phyloP scores from a whole-genome alignment of 2,113 vertebrate genomes.

The Etheostoma spectabile region DNA sequence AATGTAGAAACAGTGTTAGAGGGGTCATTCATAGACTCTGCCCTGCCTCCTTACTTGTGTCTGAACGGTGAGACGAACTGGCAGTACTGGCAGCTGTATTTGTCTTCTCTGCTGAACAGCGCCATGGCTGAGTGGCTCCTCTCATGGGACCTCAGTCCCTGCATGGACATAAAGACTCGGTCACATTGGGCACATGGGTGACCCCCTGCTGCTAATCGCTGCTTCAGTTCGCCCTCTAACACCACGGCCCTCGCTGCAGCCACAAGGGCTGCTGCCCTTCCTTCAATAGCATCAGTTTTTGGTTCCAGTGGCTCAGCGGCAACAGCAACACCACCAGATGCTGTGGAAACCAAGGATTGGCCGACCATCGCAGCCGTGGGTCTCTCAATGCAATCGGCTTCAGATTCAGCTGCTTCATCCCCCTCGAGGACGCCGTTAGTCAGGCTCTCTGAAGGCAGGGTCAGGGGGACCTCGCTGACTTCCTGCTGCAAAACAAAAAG shows the following conservation, averaged over 20 bases:
- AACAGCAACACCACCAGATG: neutral
- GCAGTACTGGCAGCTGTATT: conserved; percentile 99
- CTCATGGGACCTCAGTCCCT: conserved; percentile 98
- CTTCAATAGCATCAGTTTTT: conserved; percentile 15
- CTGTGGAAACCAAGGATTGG: conserved; percentile 25
- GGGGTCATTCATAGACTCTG: too few species aligned
- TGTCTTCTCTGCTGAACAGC: conserved; percentile 93
- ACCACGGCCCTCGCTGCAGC: conserved; percentile 60
- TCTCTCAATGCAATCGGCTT: conserved; percentile 54
- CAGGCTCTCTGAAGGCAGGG: conserved; percentile 60
- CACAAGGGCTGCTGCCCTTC: conserved; percentile 58
- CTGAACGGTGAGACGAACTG: conserved; percentile 98
- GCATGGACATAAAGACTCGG: conserved; percentile 98
- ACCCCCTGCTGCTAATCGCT: conserved; percentile 87
- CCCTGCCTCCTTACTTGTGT: conserved; percentile 92
- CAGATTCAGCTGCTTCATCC: conserved; percentile 44
- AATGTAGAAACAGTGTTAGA: neutral
- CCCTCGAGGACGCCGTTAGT: conserved; percentile 75
- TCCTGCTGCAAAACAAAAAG: conserved; percentile 78
- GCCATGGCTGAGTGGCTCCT: conserved; percentile 97
- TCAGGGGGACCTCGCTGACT: conserved; percentile 73
- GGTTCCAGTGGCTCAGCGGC: conserved; percentile 46
- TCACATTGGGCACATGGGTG: conserved; percentile 96
- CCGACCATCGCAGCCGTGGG: neutral
- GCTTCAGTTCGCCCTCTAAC: conserved; percentile 86